These are phyloP conservation scores for Alloscopus bannaensis DNA, from an alignment of 2,888 invertebrate genomes.

Conservation along the genomic window DNA sequence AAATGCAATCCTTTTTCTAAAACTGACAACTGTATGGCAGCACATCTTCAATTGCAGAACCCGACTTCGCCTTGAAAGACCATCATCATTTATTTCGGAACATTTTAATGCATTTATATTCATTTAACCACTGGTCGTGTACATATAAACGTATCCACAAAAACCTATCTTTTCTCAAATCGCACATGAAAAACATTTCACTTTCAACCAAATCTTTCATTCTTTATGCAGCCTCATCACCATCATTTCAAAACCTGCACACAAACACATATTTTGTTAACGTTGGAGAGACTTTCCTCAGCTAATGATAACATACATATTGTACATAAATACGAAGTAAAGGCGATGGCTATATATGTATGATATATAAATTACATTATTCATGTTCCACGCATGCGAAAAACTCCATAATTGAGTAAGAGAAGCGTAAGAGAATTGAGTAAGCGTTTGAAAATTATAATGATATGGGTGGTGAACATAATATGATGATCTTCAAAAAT, in stretches of 20 bases:
- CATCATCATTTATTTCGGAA: background rate
- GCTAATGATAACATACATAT: background rate
- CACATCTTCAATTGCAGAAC: background rate
- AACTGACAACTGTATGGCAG: background rate
- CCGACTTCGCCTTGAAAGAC: background rate
- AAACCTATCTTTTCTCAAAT: no score
- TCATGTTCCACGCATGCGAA: background rate
- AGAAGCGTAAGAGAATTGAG: no score
- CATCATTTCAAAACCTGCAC: background rate
- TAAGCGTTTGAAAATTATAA: no score
- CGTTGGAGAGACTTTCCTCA: background rate
- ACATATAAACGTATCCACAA: background rate
- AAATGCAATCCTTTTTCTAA: conserved; percentile 29
- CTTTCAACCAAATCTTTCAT: background rate
- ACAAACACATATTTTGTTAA: background rate
- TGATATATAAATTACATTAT: background rate
- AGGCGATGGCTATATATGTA: background rate
- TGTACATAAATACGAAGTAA: background rate
- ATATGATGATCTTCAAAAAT: no score
- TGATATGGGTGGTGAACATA: no score
- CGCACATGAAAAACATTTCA: background rate
- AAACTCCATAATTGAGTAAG: no score
- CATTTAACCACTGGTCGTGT: background rate
- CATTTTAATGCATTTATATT: background rate
- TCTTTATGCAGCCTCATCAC: background rate